phyloP scores from a whole-genome alignment of 2,113 vertebrate genomes.

The Brachionichthys hirsutus region DNA sequence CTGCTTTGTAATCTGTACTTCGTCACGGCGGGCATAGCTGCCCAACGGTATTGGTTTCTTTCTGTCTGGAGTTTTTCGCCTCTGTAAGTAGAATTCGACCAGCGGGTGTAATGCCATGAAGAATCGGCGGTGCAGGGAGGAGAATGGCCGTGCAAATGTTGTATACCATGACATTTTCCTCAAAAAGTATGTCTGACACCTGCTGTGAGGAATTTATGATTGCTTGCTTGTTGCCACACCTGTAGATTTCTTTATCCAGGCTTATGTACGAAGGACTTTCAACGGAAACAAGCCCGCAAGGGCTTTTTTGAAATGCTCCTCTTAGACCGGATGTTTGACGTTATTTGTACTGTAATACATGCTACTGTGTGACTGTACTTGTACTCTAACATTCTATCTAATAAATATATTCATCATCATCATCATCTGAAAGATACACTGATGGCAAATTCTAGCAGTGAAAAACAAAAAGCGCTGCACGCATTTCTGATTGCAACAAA shows the following conservation, averaged over 20 bases:
- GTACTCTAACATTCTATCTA: too few relatives aligned
- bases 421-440: neutral
- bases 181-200: too few relatives aligned
- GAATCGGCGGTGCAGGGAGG: neutral
- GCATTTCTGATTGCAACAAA: too few relatives aligned
- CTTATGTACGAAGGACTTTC: too few relatives aligned
- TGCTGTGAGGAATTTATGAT: neutral
- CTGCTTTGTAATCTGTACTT: neutral
- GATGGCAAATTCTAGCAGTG: neutral
- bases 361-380: too few relatives aligned
- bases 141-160: neutral
- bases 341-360: too few relatives aligned
- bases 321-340: too few relatives aligned
- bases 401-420: too few relatives aligned
- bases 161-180: neutral
- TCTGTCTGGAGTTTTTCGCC: neutral
- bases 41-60: constrained; percentile 8
- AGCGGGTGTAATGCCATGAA: neutral
- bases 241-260: neutral
- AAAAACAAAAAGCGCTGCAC: neutral
- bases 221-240: neutral
- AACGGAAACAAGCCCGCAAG: too few relatives aligned
- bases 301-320: too few relatives aligned
- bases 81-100: constrained; percentile 4
- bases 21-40: neutral